Evolutionary conservation across 2,797 vertebrate species (phyloP).

Genomic region (Leptatherina wallacei): DNA sequence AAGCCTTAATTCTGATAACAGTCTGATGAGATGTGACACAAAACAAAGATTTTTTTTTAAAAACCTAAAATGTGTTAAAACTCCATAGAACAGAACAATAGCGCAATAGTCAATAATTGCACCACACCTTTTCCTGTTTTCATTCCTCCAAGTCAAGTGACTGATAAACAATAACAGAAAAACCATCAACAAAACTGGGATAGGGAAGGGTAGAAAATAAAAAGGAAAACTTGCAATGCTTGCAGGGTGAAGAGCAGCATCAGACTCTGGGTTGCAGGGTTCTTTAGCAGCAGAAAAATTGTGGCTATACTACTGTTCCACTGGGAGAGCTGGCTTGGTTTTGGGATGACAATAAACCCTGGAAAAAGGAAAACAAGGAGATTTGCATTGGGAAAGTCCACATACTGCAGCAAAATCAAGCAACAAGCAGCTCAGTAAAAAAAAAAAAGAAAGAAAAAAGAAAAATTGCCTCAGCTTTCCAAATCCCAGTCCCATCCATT

Average conservation of each 20-base stretch:
- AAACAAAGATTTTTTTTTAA: neutral
- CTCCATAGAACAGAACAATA: constrained; percentile 75
- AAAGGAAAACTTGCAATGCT: constrained; percentile 85
- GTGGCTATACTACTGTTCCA: constrained; percentile 96
- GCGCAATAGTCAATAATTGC: constrained; percentile 69
- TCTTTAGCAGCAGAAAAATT: constrained; percentile 89
- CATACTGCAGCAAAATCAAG: constrained; percentile 67
- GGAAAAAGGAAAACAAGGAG: constrained; percentile 89
- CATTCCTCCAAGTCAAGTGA: constrained; percentile 70
- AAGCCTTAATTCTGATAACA: constrained; percentile 71
- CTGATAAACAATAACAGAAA: constrained; percentile 66
- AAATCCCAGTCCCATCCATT: constrained; percentile 26
- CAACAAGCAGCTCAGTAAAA: constrained; percentile 64
- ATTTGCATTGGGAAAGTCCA: constrained; percentile 81
- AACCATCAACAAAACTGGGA: constrained; percentile 58
- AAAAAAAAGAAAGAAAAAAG: constrained; percentile 7
- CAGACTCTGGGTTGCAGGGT: constrained; percentile 88
- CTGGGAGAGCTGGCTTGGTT: constrained; percentile 96
- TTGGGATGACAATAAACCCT: constrained; percentile 96
- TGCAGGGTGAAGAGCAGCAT: constrained; percentile 89
- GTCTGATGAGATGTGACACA: constrained; percentile 52
- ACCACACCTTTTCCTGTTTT: constrained; percentile 66
- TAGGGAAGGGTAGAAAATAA: constrained; percentile 53
- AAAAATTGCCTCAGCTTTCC: constrained; percentile 28
- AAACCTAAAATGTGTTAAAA: constrained; percentile 72